Percentiles rank a stretch among this genome's conserved stretches.
These are phyloP conservation scores for Patiria pectinifera DNA, from an alignment of 53 echinoderm and acorn worm genomes.

Conservation along the genomic window DNA sequence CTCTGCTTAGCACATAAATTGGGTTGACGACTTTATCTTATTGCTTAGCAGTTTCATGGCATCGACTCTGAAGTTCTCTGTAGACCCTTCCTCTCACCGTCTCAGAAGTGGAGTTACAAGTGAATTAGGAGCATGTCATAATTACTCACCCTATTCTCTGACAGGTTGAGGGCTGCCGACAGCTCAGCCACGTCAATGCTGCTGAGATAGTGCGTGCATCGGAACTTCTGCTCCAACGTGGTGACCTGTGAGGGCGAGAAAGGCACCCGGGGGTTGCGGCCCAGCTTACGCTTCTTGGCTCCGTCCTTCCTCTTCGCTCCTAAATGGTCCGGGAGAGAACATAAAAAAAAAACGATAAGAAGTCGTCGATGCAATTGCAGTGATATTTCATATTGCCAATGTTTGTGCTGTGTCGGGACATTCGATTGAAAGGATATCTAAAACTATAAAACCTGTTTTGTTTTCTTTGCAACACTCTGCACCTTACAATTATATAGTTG, in stretches of 20 bases:
- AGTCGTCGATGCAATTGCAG: neutral
- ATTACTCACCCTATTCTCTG: slow-evolving; percentile 91
- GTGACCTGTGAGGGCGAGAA: slow-evolving; percentile 97
- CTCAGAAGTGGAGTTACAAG: neutral
- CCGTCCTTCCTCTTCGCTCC: slow-evolving; percentile 97
- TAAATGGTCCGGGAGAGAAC: slow-evolving; percentile 8
- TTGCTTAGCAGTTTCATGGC: neutral
- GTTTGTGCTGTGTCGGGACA: too few species aligned
- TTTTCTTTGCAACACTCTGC: too few species aligned
- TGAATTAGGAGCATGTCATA: neutral
- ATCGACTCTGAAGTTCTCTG: too few species aligned
- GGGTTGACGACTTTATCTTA: too few species aligned
- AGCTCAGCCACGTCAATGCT: slow-evolving; percentile 97
- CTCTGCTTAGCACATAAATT: too few species aligned
- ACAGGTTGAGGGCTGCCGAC: slow-evolving; percentile 87
- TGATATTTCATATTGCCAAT: too few species aligned
- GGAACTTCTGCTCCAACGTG: slow-evolving; percentile 95
- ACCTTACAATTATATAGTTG: too few species aligned
- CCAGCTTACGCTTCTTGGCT: slow-evolving; percentile 93
- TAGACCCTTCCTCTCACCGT: too few species aligned
- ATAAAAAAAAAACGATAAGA: neutral
- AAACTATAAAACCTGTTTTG: too few species aligned
- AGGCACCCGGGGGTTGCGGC: slow-evolving; percentile 95
- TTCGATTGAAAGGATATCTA: too few species aligned
- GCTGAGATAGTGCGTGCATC: slow-evolving; percentile 95